These are phyloP conservation scores for Diacarnus erythraeanus DNA, from an alignment of 37 sponge, comb jelly and placozoan species.

Conservation along the genomic window DNA sequence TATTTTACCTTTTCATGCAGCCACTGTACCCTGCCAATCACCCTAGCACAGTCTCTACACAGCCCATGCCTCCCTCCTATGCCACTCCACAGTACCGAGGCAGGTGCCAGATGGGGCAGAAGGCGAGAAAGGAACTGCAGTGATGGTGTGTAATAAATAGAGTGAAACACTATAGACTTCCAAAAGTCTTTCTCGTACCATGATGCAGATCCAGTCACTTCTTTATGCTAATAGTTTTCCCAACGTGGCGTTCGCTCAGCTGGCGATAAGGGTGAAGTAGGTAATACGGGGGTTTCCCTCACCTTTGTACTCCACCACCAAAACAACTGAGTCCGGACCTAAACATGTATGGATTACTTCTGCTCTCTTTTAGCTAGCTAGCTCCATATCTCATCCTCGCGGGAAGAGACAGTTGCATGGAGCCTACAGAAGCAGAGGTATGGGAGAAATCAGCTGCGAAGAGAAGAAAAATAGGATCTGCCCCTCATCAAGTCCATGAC, in stretches of 20 bases:
- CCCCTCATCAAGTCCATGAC: neutral
- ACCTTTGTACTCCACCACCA: too few relatives aligned
- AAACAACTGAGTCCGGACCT: too few relatives aligned
- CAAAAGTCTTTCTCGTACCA: neutral
- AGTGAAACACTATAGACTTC: neutral
- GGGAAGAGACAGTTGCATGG: neutral
- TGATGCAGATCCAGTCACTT: too few relatives aligned
- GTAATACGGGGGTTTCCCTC: too few relatives aligned
- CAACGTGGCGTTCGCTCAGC: too few relatives aligned
- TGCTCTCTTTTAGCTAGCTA: too few relatives aligned
- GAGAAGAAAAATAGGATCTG: neutral
- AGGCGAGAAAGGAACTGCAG: neutral
- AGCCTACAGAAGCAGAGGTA: neutral
- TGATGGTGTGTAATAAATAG: conserved; percentile 2
- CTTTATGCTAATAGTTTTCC: too few relatives aligned
- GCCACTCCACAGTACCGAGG: neutral
- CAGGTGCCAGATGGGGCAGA: neutral
- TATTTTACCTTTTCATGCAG: neutral
- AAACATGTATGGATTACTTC: too few relatives aligned
- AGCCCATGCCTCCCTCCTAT: neutral
- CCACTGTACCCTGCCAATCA: neutral
- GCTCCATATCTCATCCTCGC: too few relatives aligned
- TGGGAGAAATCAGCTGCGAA: conserved; percentile 4
- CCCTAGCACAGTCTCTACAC: neutral
- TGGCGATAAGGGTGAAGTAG: too few relatives aligned